phyloP scores from a whole-genome alignment of 2,113 vertebrate genomes.

The Drymodes brunneopygia region DNA sequence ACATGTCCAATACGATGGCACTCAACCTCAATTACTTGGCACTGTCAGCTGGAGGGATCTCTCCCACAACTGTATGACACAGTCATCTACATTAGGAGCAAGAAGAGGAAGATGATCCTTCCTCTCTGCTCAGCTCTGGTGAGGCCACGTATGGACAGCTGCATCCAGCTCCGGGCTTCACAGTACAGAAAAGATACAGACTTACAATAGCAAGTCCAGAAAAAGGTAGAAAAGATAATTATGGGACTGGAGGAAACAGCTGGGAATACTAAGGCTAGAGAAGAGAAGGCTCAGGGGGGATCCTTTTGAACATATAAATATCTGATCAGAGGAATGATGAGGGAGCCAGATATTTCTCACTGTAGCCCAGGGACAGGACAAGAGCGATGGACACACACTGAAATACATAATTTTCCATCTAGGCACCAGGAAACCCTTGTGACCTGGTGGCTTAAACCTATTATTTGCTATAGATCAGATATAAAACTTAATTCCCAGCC shows the following conservation, averaged over 20 bases:
- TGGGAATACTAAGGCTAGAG: not conserved
- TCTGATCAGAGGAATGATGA: not conserved
- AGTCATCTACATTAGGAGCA: not conserved
- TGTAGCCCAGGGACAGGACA: not conserved
- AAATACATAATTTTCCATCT: not conserved
- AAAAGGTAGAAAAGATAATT: not conserved
- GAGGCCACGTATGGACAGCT: accelerated
- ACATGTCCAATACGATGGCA: not conserved
- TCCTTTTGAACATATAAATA: not conserved
- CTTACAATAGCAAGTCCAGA: not conserved
- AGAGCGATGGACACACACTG: not conserved
- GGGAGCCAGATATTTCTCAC: not conserved
- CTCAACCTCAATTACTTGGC: not conserved
- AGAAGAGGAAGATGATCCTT: not conserved
- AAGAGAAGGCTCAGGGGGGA: not conserved
- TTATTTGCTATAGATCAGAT: not conserved
- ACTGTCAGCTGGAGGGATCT: not conserved
- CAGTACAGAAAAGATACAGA: not conserved
- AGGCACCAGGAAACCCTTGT: not conserved
- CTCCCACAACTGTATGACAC: not conserved
- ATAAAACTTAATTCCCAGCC: not conserved
- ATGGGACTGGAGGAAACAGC: not conserved
- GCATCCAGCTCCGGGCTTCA: not conserved
- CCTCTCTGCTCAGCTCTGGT: not conserved
- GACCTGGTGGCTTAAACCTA: not conserved